Evolutionary conservation across 2,888 invertebrate species (phyloP).

Genomic region (Sinhomidia bicolor): DNA sequence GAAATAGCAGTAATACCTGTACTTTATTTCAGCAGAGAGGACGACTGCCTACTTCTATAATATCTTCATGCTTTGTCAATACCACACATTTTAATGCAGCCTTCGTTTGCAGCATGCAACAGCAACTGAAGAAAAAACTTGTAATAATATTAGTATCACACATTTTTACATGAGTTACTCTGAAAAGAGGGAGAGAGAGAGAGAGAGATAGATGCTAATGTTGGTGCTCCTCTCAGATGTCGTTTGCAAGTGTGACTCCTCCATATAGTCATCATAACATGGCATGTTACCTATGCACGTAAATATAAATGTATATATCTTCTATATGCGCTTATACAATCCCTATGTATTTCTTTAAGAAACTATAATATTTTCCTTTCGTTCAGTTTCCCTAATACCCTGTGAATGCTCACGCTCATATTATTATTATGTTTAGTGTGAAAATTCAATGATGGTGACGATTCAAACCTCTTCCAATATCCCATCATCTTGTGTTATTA

Average conservation of each 20-base stretch:
- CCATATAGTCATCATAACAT: neutral
- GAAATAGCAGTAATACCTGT: neutral
- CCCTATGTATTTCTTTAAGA: conserved; percentile 55
- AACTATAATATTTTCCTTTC: conserved; percentile 15
- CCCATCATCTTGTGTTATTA: neutral
- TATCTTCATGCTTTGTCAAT: conserved; percentile 33
- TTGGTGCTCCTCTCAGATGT: conserved; percentile 39
- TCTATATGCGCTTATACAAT: too few species aligned
- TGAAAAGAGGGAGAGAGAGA: neutral
- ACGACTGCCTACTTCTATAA: neutral
- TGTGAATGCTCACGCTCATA: neutral
- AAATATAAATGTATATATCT: too few species aligned
- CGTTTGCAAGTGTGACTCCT: conserved; percentile 36
- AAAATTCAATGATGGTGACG: conserved; percentile 4
- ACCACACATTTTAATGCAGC: conserved; percentile 5
- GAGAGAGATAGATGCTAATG: neutral
- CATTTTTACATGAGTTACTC: conserved; percentile 41
- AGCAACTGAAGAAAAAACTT: conserved; percentile 21
- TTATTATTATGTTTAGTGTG: neutral
- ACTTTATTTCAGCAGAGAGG: conserved; percentile 20
- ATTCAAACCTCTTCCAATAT: conserved; percentile 41
- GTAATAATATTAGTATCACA: neutral
- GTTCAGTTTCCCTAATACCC: conserved; percentile 38
- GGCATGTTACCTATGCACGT: neutral
- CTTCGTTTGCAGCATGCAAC: neutral